phyloP scores from a whole-genome alignment of 2,797 vertebrate species.

The Pristis pectinata region DNA sequence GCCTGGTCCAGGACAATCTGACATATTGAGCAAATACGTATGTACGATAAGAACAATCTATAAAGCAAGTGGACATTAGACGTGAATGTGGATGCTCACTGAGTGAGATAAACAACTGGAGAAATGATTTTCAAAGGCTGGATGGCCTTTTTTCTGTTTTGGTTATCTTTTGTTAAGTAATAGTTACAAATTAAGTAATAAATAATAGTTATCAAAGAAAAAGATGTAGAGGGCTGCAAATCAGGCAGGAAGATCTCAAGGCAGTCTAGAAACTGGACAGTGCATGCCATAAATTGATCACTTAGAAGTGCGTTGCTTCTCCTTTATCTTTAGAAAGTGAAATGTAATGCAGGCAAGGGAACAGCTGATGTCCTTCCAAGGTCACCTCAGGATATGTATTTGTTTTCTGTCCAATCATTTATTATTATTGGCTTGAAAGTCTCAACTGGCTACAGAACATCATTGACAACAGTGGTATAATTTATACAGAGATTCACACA shows the following conservation, averaged over 20 bases:
- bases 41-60: not conserved
- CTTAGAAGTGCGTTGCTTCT: not conserved
- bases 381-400: slow-evolving; percentile 1
- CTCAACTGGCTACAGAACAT: not conserved
- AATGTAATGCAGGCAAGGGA: not conserved
- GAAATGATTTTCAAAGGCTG: not conserved
- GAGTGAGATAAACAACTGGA: not conserved
- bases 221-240: not conserved
- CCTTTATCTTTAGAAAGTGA: slow-evolving; percentile 3
- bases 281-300: not conserved
- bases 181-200: too few relatives aligned
- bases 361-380: not conserved
- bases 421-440: slow-evolving; percentile 23
- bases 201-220: not conserved
- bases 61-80: not conserved
- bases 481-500: not conserved
- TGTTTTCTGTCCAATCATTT: slow-evolving; percentile 28
- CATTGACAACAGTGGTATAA: not conserved
- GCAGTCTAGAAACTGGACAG: not conserved
- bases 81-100: not conserved
- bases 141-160: not conserved
- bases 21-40: not conserved
- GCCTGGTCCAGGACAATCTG: too few relatives aligned
- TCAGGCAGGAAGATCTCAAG: not conserved
- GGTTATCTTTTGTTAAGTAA: not conserved